Evolutionary conservation across 2,888 invertebrate genomes (phyloP).

Genomic region (Esperia sulphurella): DNA sequence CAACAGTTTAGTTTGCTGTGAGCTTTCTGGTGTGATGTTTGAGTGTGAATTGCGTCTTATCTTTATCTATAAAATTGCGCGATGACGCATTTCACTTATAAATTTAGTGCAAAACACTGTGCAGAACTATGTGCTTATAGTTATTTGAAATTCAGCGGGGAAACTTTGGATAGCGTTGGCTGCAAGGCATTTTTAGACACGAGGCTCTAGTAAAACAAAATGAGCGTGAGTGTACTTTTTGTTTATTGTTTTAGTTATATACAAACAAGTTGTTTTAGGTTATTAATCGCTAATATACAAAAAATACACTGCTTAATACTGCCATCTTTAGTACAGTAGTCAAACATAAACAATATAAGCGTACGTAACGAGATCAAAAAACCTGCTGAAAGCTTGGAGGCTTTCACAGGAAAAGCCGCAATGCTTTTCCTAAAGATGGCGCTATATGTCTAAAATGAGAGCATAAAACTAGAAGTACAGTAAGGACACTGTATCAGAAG

Average conservation of each 20-base stretch:
- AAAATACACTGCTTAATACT: too few relatives aligned
- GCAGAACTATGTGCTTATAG: background rate
- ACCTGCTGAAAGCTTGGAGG: slow-evolving; percentile 10
- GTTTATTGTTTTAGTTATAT: too few relatives aligned
- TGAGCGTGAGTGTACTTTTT: too few relatives aligned
- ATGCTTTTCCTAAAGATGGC: slow-evolving; percentile 21
- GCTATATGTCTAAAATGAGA: slow-evolving; percentile 4
- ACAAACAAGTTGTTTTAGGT: too few relatives aligned
- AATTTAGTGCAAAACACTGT: background rate
- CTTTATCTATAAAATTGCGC: background rate
- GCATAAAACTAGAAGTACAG: too few relatives aligned
- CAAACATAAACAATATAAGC: too few relatives aligned
- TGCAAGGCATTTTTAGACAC: background rate
- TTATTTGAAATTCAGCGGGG: background rate
- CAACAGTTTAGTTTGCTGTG: slow-evolving; percentile 60
- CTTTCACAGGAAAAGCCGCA: slow-evolving; percentile 12
- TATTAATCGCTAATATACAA: too few relatives aligned
- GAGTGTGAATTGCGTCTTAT: slow-evolving; percentile 10
- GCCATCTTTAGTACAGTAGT: too few relatives aligned
- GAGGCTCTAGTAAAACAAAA: too few relatives aligned
- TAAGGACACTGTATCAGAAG: too few relatives aligned
- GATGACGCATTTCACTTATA: background rate
- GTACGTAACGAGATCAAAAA: too few relatives aligned
- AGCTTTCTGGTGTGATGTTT: slow-evolving; percentile 43
- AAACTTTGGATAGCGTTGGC: background rate